Conservation (phyloP, 37 sponge, comb jelly and placozoan species). For the Halichondria panicea region DNA sequence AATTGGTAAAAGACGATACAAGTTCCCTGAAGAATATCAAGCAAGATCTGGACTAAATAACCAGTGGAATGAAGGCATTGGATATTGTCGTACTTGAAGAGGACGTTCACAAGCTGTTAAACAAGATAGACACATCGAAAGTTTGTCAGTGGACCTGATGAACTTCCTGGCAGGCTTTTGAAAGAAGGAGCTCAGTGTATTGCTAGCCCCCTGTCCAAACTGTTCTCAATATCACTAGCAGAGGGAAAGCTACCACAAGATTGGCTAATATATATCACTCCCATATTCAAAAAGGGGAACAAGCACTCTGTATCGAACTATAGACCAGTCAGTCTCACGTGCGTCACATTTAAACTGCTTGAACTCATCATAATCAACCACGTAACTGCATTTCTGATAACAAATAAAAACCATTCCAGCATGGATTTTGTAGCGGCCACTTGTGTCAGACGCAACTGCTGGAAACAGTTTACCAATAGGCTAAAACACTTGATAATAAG, state of each 20-base stretch:
- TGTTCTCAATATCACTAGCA: slow-evolving; percentile 18
- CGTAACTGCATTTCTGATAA: background rate
- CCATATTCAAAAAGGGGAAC: slow-evolving; percentile 41
- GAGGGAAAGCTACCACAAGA: slow-evolving; percentile 29
- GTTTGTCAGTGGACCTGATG: slow-evolving; percentile 46
- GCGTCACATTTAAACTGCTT: slow-evolving; percentile 8
- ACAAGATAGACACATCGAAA: slow-evolving; percentile 20
- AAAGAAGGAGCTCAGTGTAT: slow-evolving; percentile 14
- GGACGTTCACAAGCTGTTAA: background rate
- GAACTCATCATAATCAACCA: slow-evolving; percentile 12
- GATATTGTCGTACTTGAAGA: too few species aligned
- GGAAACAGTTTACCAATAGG: slow-evolving; percentile 29
- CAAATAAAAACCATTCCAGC: too few species aligned
- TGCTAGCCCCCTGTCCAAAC: slow-evolving; percentile 14
- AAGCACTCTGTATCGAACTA: slow-evolving; percentile 37
- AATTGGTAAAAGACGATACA: too few species aligned
- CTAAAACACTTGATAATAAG: slow-evolving; percentile 1
- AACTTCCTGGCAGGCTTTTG: slow-evolving; percentile 18
- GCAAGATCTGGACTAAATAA: too few species aligned
- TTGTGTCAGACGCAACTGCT: slow-evolving; percentile 39
- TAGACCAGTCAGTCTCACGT: slow-evolving; percentile 37
- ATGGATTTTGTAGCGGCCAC: slow-evolving; percentile 7
- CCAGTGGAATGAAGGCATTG: too few species aligned
- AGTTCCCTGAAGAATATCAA: too few species aligned
- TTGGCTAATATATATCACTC: slow-evolving; percentile 28